Conservation (phyloP, 2,113 vertebrate species). For the Dasyornis broadbenti region DNA sequence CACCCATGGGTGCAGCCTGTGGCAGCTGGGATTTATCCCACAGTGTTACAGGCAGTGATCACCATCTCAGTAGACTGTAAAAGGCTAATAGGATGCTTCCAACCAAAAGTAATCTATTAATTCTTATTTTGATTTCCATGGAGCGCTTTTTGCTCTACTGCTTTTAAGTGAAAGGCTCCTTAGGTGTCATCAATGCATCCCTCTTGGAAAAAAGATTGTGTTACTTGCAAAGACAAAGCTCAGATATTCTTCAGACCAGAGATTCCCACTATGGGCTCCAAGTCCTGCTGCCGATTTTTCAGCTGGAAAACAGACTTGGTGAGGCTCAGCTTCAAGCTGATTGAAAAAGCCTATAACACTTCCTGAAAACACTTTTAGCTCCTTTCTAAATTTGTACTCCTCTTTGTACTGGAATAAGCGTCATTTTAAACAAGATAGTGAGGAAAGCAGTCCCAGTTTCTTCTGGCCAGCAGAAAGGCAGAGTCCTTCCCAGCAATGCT, state of each 20-base stretch:
- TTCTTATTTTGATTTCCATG: not conserved
- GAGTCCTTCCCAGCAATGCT: not conserved
- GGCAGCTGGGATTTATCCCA: not conserved
- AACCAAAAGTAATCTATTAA: not conserved
- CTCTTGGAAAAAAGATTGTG: not conserved
- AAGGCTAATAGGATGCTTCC: not conserved
- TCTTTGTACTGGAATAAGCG: not conserved
- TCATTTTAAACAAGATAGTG: not conserved
- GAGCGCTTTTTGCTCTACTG: not conserved
- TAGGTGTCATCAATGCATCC: not conserved
- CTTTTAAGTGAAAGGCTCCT: not conserved
- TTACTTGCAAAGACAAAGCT: not conserved
- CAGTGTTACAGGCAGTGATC: not conserved
- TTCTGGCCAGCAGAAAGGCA: not conserved
- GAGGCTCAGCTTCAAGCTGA: not conserved
- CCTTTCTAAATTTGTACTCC: not conserved
- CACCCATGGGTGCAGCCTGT: not conserved
- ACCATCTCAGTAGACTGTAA: not conserved
- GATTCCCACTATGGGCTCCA: not conserved
- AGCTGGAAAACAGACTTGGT: not conserved
- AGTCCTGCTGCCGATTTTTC: not conserved
- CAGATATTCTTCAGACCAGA: not conserved
- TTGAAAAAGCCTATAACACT: not conserved
- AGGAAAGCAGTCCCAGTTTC: not conserved
- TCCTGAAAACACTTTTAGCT: not conserved